Conservation (phyloP, 2,113 vertebrate genomes). For the Bubalus kerabau region DNA sequence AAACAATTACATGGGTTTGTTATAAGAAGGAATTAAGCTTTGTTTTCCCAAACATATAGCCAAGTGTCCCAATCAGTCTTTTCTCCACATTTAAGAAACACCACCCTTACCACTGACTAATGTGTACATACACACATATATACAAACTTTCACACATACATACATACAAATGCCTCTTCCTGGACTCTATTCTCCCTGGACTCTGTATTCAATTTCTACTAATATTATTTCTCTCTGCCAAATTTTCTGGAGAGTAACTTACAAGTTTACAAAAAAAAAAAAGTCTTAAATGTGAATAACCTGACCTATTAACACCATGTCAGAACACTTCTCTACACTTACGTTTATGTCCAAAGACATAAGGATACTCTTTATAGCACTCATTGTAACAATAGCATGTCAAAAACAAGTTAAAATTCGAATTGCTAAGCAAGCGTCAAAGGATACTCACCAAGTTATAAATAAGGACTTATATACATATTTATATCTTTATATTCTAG, state of each 20-base stretch:
- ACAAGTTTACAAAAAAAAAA: neutral
- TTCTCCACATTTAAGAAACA: slow-evolving; percentile 7
- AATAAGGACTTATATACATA: neutral
- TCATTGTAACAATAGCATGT: neutral
- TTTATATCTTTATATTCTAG: neutral
- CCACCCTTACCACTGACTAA: neutral
- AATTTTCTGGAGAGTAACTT: neutral
- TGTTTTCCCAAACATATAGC: neutral
- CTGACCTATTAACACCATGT: neutral
- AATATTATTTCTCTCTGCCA: neutral
- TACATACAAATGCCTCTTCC: neutral
- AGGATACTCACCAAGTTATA: neutral
- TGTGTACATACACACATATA: neutral
- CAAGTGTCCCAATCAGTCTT: neutral
- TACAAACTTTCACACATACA: neutral
- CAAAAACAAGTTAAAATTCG: slow-evolving; percentile 21
- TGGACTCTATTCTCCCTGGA: neutral
- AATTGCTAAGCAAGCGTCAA: neutral
- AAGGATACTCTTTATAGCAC: neutral
- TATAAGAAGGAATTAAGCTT: neutral
- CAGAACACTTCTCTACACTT: neutral
- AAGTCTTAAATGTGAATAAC: neutral
- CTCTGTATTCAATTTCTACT: neutral
- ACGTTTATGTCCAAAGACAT: neutral
- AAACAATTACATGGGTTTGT: neutral